Base-by-base conservation (phyloP, 1,140 invertebrate species). In the Pissodes strobi region DNA sequence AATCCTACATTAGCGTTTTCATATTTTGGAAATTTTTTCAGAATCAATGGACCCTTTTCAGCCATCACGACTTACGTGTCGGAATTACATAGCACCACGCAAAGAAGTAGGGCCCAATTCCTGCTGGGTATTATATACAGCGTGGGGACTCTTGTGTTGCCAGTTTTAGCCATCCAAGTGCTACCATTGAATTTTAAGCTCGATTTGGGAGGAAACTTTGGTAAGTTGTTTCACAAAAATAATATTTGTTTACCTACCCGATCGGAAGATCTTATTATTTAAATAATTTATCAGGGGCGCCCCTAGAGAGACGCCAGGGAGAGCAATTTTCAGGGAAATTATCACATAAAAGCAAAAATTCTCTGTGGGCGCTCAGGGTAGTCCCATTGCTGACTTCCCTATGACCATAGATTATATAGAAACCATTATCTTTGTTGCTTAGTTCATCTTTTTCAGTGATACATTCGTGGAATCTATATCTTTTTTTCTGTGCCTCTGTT, bases 391-490 rank as follows among this genome's bases (percentile, higher is more conserved):
- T n/a, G n/a, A n/a, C n/a, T n/a, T n/a, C n/a, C n/a, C n/a, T n/a
- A n/a, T n/a, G n/a, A n/a, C n/a, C n/a, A n/a, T n/a, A n/a, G n/a
- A n/a, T n/a, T n/a, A n/a, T n/a, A n/a, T n/a, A n/a, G n/a, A n/a
- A n/a, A n/a, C n/a, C n/a, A n/a, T n/a, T n/a, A n/a, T n/a, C n/a
- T n/a, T n/a, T n/a, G n/a, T n/a, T n/a, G n/a, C n/a, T n/a, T n/a
- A 59, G 25, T 48, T 27, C 5, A 15, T 18, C 13, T 37, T 41
- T 55, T 51, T 85, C 19, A 83, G 67, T 56, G 37, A 55, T 69
- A 13, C 63, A 90, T 74, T 88, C 88, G 1, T 94, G 91, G 91
- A 85, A 92, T 61, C 79, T 93, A 6, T 93, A 89, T 76, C 78
- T 93, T 1, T 80, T 88, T 5, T 66, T 84, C 0, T 84, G 86